These are phyloP conservation scores for Engystomops pustulosus DNA, from an alignment of 2,113 vertebrate species.

Conservation along the genomic window DNA sequence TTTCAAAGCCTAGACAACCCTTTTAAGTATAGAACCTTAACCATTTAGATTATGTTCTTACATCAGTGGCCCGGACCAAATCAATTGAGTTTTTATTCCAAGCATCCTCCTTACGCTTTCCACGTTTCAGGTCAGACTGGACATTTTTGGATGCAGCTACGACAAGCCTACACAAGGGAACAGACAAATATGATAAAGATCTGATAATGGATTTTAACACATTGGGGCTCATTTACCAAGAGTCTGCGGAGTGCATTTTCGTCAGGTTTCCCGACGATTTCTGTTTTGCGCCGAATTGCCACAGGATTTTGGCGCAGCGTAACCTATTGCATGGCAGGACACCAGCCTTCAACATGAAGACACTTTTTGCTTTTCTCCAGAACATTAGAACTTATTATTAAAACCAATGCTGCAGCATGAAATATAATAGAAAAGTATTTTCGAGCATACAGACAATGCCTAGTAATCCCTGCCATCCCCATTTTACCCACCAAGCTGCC, in stretches of 20 bases:
- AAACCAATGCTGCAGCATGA: neutral
- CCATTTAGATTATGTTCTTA: conserved; percentile 66
- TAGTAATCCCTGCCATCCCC: accelerated
- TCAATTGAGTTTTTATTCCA: conserved; percentile 94
- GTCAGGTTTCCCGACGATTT: no score
- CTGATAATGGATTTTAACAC: no score
- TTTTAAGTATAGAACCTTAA: neutral
- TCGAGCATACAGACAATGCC: no score
- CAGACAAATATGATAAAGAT: neutral
- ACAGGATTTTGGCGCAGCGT: no score
- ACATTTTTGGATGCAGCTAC: conserved; percentile 88
- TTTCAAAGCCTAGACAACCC: neutral
- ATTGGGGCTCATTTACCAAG: no score
- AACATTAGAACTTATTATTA: no score
- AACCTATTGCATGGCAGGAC: no score
- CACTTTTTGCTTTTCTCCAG: no score
- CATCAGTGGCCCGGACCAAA: conserved; percentile 91
- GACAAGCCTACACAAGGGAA: conserved; percentile 77
- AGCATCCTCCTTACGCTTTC: conserved; percentile 86
- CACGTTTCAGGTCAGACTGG: conserved; percentile 81
- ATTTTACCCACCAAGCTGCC: conserved; percentile 81
- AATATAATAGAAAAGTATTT: no score
- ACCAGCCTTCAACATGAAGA: no score
- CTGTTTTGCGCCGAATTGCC: no score
- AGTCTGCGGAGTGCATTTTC: no score